A percentile compares a stretch with the other conserved stretches of the same genome.
phyloP scores from a whole-genome alignment of 2,113 vertebrate genomes.

The Glaucidium brasilianum region DNA sequence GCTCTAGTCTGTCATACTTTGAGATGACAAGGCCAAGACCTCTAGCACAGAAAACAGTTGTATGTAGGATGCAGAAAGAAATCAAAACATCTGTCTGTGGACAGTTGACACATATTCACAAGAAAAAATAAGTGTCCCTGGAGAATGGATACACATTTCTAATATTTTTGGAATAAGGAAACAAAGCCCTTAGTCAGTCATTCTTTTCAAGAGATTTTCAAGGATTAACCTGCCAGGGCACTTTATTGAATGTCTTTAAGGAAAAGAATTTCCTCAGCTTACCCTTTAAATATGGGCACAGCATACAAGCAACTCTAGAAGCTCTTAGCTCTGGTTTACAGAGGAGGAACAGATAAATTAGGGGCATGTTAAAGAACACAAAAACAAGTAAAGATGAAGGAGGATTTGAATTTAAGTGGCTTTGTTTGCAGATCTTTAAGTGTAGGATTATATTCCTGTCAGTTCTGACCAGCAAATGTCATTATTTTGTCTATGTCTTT shows the following conservation, averaged over 20 bases:
- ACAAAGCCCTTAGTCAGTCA: background rate
- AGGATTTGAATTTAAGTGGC: background rate
- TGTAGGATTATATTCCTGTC: background rate
- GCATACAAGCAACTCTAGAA: background rate
- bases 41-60: background rate
- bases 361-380: background rate
- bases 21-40: constrained; percentile 15
- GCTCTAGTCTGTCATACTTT: constrained; percentile 6
- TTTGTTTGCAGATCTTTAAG: background rate
- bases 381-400: background rate
- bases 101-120: background rate
- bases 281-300: background rate
- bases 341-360: background rate
- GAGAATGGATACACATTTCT: background rate
- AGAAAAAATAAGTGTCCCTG: background rate
- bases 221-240: background rate
- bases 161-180: background rate
- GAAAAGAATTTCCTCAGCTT: background rate
- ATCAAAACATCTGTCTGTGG: background rate
- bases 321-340: background rate
- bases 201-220: background rate
- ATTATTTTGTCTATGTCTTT: background rate
- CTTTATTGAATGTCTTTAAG: background rate
- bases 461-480: background rate
- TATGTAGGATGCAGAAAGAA: background rate